Percentiles rank a stretch among this genome's conserved stretches.
These are phyloP conservation scores for Cosmopolites sordidus DNA, from an alignment of 2,888 invertebrate species.

Conservation along the genomic window DNA sequence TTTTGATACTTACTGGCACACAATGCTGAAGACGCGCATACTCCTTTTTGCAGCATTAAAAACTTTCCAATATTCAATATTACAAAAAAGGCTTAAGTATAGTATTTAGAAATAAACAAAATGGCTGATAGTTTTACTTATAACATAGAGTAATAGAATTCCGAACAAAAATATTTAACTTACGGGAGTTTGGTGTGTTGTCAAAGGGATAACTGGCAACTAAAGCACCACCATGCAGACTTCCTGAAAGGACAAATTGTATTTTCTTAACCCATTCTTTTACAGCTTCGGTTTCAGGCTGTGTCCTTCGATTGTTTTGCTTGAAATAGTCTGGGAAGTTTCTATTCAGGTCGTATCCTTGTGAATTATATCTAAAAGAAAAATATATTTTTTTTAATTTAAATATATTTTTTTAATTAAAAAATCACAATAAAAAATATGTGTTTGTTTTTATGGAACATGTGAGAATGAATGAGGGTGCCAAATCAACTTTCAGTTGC, in stretches of 20 bases:
- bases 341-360: slow-evolving; percentile 87
- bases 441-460: too few species aligned
- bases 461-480: too few species aligned
- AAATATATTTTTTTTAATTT: too few species aligned
- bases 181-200: slow-evolving; percentile 90
- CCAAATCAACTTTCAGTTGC: too few species aligned
- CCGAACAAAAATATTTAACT: slow-evolving; percentile 42
- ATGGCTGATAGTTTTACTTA: too few species aligned
- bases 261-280: slow-evolving; percentile 92
- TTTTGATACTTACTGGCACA: slow-evolving; percentile 69
- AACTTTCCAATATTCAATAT: slow-evolving; percentile 37
- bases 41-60: slow-evolving; percentile 55
- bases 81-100: slow-evolving; percentile 8
- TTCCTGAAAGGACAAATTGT: slow-evolving; percentile 91
- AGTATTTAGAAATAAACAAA: too few species aligned
- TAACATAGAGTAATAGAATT: too few species aligned
- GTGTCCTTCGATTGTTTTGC: slow-evolving; percentile 78
- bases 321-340: slow-evolving; percentile 96
- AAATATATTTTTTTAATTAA: too few species aligned
- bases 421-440: too few species aligned
- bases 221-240: slow-evolving; percentile 90
- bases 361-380: slow-evolving; percentile 70
- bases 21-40: slow-evolving; percentile 69
- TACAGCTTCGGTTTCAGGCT: slow-evolving; percentile 93
- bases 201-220: slow-evolving; percentile 98